Base-by-base conservation (phyloP, 2,888 invertebrate genomes). In the Clusia tigrina region DNA sequence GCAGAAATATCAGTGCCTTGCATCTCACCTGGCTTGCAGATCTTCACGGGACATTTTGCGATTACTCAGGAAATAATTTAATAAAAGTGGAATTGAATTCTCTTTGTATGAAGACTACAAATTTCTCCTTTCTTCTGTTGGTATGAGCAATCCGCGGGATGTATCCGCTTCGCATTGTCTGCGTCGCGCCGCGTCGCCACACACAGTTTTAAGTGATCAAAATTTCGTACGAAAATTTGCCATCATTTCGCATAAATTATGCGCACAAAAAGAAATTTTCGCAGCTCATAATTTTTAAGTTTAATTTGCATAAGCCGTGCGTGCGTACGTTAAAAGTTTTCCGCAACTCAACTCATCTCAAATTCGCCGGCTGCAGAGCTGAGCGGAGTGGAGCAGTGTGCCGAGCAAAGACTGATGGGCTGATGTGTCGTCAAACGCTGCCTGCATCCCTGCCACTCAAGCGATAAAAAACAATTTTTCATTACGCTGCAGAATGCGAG, bases 381-480 rank as follows among this genome's bases (percentile, higher is more conserved):
- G n/a, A n/a, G n/a, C 32, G 12, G 12, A 6, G 6, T 32, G 32
- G 12, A 6, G 32, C 32, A 32, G 32, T 9, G 32, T 6, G 12
- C 32, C 6, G 12, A 32, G 32, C 6, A 12, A 6, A 32, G 6
- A 6, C 6, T 6, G 32, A 32, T 12, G 32, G 12, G 32, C 32
- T 6, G 32, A 12, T 9, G 32, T 6, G 12, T 6, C 32, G 32
- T 6, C 32, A 32, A 32, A 12, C 32, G 12, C 32, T 32, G 32
- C n/a, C n/a, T n/a, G n/a, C n/a, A n/a, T n/a, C n/a, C n/a, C n/a
- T n/a, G n/a, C n/a, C n/a, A 15, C 22, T 5, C n/a, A 15, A 37
- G 57, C 53, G 51, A 64, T 57, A 60, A 61, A 60, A 42, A 60
- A 58, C 42, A 32, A 64, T 64, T 58, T 64, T 64, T 60, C 60